These are phyloP conservation scores for Ia io DNA, from an alignment of 2,113 vertebrate genomes.

Conservation along the genomic window DNA sequence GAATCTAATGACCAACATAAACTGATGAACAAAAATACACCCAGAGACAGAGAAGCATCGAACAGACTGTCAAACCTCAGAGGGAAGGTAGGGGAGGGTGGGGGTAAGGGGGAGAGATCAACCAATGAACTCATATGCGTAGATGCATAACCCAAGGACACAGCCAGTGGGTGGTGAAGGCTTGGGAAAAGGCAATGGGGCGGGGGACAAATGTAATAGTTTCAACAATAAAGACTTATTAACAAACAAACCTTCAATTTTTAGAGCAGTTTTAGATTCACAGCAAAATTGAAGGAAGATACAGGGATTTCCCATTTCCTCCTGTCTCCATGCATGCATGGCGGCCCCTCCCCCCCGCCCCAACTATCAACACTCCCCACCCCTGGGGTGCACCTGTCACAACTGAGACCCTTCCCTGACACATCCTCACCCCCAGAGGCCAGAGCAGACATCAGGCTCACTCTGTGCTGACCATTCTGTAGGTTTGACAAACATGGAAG, in stretches of 20 bases:
- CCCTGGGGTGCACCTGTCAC: not conserved
- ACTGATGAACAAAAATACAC: too few relatives aligned
- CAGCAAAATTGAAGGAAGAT: not conserved
- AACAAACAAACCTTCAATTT: not conserved
- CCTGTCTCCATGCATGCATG: not conserved
- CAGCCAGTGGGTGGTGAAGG: too few relatives aligned
- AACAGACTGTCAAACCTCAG: too few relatives aligned
- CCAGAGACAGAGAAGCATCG: too few relatives aligned
- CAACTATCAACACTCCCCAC: not conserved
- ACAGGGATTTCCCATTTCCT: not conserved
- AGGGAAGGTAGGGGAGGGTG: too few relatives aligned
- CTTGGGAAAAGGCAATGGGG: too few relatives aligned
- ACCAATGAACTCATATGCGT: too few relatives aligned
- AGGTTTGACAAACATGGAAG: not conserved
- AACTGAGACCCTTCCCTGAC: not conserved
- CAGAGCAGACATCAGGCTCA: not conserved
- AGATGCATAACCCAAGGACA: too few relatives aligned
- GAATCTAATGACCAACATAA: too few relatives aligned
- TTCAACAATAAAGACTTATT: too few relatives aligned
- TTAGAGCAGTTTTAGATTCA: not conserved
- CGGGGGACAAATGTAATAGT: too few relatives aligned
- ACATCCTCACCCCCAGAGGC: not conserved
- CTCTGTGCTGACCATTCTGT: not conserved
- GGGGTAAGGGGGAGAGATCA: too few relatives aligned
- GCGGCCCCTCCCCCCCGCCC: fast-evolving